A percentile compares a stretch with the other conserved stretches of the same genome.
phyloP scores from a whole-genome alignment of 2,797 vertebrate species.

The Bucorvus abyssinicus region DNA sequence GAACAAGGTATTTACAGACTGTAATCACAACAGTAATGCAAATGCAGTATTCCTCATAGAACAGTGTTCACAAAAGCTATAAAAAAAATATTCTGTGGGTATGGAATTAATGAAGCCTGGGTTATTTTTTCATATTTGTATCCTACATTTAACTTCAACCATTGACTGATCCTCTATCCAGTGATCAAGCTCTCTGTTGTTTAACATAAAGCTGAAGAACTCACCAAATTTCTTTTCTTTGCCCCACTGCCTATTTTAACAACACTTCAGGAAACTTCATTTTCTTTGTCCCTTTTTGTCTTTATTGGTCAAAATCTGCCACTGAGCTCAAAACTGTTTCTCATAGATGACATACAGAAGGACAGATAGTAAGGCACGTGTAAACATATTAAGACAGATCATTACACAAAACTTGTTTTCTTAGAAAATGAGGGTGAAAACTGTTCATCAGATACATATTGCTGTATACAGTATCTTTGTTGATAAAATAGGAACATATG shows the following conservation, averaged over 20 bases:
- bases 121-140: neutral
- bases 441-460: neutral
- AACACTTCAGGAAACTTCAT: neutral
- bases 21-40: neutral
- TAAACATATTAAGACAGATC: neutral
- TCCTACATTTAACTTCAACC: neutral
- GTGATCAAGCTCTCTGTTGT: neutral
- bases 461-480: neutral
- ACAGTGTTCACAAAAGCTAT: neutral
- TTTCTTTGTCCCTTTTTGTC: neutral
- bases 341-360: neutral
- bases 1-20: neutral
- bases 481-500: neutral
- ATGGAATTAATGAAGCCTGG: neutral
- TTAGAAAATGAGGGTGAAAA: neutral
- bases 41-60: neutral
- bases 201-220: neutral
- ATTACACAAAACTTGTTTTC: neutral
- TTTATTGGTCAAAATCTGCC: neutral
- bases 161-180: neutral
- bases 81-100: neutral
- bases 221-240: neutral
- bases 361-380: neutral
- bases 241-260: neutral
- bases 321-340: neutral